These are phyloP conservation scores for Monochamus saltuarius DNA, from an alignment of 1,140 invertebrate species.

Conservation along the genomic window DNA sequence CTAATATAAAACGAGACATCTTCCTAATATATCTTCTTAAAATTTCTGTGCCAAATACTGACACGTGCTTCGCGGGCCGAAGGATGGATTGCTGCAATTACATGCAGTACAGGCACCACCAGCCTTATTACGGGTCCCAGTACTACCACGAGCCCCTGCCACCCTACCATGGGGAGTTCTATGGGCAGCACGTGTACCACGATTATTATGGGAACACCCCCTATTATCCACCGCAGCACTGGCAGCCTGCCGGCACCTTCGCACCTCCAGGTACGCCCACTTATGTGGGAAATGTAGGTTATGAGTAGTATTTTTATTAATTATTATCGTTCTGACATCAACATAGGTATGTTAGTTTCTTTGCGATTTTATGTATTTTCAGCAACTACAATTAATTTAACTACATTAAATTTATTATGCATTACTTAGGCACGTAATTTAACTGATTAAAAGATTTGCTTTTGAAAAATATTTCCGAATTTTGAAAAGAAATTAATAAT, in stretches of 20 bases:
- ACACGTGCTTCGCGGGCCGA: no score
- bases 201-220: slow-evolving; percentile 17
- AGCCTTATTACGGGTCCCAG: slow-evolving; percentile 10
- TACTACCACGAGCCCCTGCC: slow-evolving; percentile 16
- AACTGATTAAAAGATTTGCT: no score
- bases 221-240: slow-evolving; percentile 14
- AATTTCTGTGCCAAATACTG: slow-evolving; percentile 10
- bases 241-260: slow-evolving; percentile 12
- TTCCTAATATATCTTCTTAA: not conserved
- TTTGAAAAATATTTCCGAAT: no score
- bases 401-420: no score
- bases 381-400: no score
- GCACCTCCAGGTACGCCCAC: slow-evolving; percentile 14
- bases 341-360: no score
- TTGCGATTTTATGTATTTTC: no score
- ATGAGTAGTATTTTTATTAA: not conserved
- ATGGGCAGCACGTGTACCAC: slow-evolving; percentile 19
- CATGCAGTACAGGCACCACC: slow-evolving; percentile 15
- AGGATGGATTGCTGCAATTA: slow-evolving; percentile 20
- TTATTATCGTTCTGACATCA: no score
- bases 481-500: no score
- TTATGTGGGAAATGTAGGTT: no score
- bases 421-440: no score
- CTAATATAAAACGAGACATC: not conserved
- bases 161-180: slow-evolving; percentile 18